Percentiles rank a stretch among this genome's conserved stretches.
These are phyloP conservation scores for Actinia equina DNA, from an alignment of 64 coral and sea anemone species.

Conservation along the genomic window DNA sequence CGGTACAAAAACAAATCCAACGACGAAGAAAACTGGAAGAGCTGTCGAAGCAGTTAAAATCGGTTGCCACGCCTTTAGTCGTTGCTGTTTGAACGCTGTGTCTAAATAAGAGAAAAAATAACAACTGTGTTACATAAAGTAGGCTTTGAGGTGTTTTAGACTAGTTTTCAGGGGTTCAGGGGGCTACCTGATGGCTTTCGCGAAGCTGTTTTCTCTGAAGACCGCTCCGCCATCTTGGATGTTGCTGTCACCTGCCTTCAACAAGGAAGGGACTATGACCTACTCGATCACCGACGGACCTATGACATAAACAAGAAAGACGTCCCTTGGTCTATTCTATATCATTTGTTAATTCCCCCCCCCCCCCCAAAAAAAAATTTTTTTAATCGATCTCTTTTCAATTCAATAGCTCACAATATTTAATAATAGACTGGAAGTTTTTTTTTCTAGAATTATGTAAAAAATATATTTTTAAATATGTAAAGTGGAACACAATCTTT, in stretches of 20 bases:
- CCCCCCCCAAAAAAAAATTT: no score
- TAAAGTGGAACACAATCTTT: neutral
- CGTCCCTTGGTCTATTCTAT: neutral
- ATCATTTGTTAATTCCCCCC: no score
- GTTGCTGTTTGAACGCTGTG: constrained; percentile 96
- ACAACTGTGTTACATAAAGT: neutral
- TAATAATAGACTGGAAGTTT: neutral
- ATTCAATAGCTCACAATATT: neutral
- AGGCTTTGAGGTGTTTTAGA: neutral
- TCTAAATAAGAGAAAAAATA: constrained; percentile 54
- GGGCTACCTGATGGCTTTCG: constrained; percentile 76
- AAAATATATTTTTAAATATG: no score
- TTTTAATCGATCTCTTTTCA: neutral
- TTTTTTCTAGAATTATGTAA: neutral
- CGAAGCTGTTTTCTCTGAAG: constrained; percentile 51
- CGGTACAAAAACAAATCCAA: constrained; percentile 89
- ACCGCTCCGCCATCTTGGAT: constrained; percentile 84
- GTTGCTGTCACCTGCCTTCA: constrained; percentile 51
- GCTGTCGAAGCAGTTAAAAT: constrained; percentile 93
- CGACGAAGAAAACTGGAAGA: constrained; percentile 80
- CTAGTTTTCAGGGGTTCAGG: neutral
- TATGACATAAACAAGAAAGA: neutral
- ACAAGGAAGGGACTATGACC: neutral
- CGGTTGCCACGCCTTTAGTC: constrained; percentile 99
- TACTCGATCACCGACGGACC: constrained; percentile 5